A percentile compares a stretch with the other conserved stretches of the same genome.
These are phyloP conservation scores for Escarpia spicata DNA, from an alignment of 2,888 invertebrate species.

Conservation along the genomic window DNA sequence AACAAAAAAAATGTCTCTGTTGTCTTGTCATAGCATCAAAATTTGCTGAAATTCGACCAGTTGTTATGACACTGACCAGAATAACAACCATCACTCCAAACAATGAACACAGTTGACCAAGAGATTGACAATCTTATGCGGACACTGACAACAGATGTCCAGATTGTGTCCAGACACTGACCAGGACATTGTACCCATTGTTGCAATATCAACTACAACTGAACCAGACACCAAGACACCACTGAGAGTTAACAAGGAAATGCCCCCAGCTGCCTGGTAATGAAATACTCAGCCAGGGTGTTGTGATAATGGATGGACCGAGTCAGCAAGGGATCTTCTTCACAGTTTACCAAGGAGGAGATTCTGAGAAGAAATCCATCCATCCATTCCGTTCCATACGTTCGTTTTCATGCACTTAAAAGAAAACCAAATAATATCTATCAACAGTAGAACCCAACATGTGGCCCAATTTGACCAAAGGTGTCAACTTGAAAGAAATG, in stretches of 20 bases:
- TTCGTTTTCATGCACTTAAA: not conserved
- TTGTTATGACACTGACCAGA: not conserved
- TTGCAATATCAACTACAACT: not conserved
- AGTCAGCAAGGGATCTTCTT: no score
- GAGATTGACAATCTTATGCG: not conserved
- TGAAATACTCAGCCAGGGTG: no score
- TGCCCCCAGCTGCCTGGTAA: no score
- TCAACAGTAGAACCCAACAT: not conserved
- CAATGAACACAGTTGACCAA: not conserved
- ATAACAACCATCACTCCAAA: not conserved
- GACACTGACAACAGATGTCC: not conserved
- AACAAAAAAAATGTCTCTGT: not conserved
- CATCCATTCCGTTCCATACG: no score
- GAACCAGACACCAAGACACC: not conserved
- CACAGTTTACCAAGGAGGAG: no score
- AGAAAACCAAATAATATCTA: not conserved
- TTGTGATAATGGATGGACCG: no score
- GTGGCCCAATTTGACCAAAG: not conserved
- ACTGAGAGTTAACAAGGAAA: no score
- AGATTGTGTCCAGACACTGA: not conserved
- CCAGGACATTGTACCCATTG: not conserved
- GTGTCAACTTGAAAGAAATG: not conserved
- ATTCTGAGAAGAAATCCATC: no score
- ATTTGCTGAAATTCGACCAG: not conserved
- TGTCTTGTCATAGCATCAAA: not conserved